Evolutionary conservation across 2,888 invertebrate species (phyloP), one percentile per base, ranked within the genome.

Genomic region (Nephrotoma appendiculata): DNA sequence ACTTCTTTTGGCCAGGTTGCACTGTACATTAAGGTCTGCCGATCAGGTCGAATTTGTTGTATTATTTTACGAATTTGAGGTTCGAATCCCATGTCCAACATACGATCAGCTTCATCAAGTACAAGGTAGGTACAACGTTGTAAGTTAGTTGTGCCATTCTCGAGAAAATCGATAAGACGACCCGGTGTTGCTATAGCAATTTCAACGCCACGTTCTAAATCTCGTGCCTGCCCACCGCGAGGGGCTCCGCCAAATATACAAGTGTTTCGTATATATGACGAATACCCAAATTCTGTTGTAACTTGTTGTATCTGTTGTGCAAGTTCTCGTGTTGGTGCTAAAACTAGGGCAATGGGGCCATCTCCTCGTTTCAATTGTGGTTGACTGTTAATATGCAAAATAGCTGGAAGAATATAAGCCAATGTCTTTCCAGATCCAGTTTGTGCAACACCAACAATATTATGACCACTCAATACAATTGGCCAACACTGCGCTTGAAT

Each of bases 1-100:
- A 99, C 98, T 93, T 99, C 99, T 90, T 97, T 98, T 0, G 99
- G 99, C 99, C 99, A 99, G n/a, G 99, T 99, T 0, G 99, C 99
- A 88, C 98, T 98, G 97, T 98, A 99, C 99, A 99, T 99, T 83
- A 99, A 93, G 12, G 98, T 98, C 92, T 99, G 99, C 89, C 99
- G 93, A 90, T 98, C 98, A 15, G 98, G 98, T 88, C 98, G 93
- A 89, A 98, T 97, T 92, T 98, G 98, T 90, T 97, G 96, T 89
- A 98, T 94, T 89, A 98, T 97, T 92, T 98, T 98, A 86, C 98
- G 94, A 88, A 98, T 98, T 92, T 98, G 98, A 4, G 98, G 98
- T 91, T 98, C 98, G 91, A 98, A 98, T 88, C 98, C 98, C 98
- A 99, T 98, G 92, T 98, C 98, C 89, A 98, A 93, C 98, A 98